Evolutionary conservation across 2,888 invertebrate species (phyloP).

Genomic region (Metopia argyrocephala): DNA sequence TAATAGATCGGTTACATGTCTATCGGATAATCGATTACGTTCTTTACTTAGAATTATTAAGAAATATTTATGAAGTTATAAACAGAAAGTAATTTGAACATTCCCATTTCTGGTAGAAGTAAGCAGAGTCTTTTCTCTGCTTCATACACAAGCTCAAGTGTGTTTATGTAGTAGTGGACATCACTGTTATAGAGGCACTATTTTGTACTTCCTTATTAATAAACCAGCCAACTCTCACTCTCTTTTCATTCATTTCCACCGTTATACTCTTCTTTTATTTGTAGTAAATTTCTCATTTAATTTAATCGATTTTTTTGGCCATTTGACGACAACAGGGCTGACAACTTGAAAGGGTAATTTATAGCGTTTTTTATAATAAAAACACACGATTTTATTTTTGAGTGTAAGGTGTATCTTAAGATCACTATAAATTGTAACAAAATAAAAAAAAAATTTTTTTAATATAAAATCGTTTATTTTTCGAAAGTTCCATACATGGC

Average conservation of each 20-base stretch:
- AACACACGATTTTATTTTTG: no score
- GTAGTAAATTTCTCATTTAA: conserved; percentile 3
- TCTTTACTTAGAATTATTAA: no score
- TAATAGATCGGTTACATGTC: no score
- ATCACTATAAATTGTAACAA: no score
- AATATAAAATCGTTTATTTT: no score
- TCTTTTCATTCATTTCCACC: not conserved
- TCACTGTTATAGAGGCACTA: no score
- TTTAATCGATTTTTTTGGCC: conserved; percentile 47
- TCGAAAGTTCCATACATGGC: not conserved
- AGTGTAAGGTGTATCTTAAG: no score
- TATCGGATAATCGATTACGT: no score
- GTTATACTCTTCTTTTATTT: conserved; percentile 6
- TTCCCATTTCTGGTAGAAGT: no score
- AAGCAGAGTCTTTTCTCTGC: conserved; percentile 35
- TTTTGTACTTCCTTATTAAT: conserved; percentile 31
- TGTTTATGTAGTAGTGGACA: conserved; percentile 14
- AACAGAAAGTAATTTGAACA: no score
- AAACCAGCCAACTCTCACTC: not conserved
- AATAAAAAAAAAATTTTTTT: no score
- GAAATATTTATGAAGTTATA: no score
- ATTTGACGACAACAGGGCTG: not conserved
- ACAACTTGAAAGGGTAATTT: not conserved
- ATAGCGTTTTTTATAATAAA: not conserved
- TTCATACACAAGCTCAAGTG: not conserved